These are phyloP conservation scores for Tautogolabrus adspersus DNA, from an alignment of 2,113 vertebrate genomes.

Conservation along the genomic window DNA sequence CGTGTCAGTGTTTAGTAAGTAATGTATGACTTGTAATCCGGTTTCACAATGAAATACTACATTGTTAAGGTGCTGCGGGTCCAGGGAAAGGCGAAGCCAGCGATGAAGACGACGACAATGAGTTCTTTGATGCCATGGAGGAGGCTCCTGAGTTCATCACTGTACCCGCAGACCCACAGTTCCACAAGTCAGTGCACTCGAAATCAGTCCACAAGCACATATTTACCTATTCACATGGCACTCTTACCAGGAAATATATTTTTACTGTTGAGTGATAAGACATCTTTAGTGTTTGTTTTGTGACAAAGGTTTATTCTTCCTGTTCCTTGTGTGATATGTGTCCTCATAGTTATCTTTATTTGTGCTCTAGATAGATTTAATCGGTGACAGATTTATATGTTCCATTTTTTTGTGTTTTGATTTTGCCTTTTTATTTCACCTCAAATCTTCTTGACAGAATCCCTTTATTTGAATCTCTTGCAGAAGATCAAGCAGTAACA, in stretches of 20 bases:
- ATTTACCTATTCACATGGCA: background rate
- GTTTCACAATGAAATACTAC: background rate
- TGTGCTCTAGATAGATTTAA: background rate
- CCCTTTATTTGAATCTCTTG: conserved; percentile 16
- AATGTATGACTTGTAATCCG: background rate
- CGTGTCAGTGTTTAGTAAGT: background rate
- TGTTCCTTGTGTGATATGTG: too few relatives aligned
- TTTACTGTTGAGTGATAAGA: background rate
- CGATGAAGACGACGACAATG: conserved; percentile 95
- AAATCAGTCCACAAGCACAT: too few relatives aligned
- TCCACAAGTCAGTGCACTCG: conserved; percentile 88
- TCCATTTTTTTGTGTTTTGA: background rate
- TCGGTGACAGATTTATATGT: rapidly evolving
- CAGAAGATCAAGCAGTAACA: conserved; percentile 95
- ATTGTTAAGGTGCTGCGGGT: conserved; percentile 75
- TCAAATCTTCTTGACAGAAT: background rate
- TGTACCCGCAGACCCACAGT: conserved; percentile 88
- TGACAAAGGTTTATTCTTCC: background rate
- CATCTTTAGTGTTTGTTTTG: background rate
- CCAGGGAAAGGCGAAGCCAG: conserved; percentile 91
- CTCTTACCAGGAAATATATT: background rate
- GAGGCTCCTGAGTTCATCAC: conserved; percentile 93
- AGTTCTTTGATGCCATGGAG: conserved; percentile 92
- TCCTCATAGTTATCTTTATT: too few relatives aligned
- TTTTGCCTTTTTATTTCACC: too few relatives aligned